phyloP scores from a whole-genome alignment of 2,113 vertebrate species.

The Phalacrocorax aristotelis region DNA sequence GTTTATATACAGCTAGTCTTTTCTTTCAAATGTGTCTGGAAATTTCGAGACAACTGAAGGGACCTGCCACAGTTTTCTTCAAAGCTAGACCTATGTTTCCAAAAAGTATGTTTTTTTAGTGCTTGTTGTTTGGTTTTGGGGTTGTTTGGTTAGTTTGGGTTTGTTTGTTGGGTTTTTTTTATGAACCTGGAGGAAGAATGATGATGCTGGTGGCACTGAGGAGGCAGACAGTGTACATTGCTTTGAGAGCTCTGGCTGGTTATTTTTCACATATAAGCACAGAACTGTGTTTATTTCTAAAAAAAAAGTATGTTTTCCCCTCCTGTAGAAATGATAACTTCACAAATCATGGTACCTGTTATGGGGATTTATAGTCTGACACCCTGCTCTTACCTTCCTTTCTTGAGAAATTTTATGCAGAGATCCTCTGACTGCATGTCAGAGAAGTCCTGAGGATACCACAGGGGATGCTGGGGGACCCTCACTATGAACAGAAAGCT shows the following conservation, averaged over 20 bases:
- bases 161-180: too few relatives aligned
- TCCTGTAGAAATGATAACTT: not conserved
- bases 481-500: not conserved
- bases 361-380: not conserved
- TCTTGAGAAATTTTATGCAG: not conserved
- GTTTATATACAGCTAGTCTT: not conserved
- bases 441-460: not conserved
- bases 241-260: not conserved
- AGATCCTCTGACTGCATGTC: not conserved
- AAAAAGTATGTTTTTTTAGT: not conserved
- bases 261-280: not conserved
- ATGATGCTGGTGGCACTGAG: not conserved
- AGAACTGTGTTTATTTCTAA: not conserved
- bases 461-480: rapidly evolving
- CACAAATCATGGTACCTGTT: not conserved
- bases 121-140: not conserved
- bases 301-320: not conserved
- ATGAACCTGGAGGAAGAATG: not conserved
- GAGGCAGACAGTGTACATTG: not conserved
- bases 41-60: not conserved
- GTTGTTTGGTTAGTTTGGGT: too few relatives aligned
- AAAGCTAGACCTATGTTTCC: not conserved
- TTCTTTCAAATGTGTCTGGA: not conserved
- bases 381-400: not conserved
- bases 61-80: not conserved